Conservation (phyloP, 2,797 vertebrate species). For the Pristis pectinata region DNA sequence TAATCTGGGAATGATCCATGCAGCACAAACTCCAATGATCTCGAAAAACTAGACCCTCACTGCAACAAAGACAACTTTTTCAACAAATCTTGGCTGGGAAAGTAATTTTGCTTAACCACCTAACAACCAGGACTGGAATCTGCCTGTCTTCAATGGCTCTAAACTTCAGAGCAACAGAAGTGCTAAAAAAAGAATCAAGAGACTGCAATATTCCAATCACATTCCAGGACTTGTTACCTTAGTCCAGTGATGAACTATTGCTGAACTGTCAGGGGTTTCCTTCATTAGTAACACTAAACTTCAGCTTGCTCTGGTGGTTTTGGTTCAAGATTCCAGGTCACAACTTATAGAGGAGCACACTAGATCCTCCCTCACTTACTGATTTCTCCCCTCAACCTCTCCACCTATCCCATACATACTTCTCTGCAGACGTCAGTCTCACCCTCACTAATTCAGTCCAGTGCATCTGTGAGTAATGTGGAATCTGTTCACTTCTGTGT, state of each 20-base stretch:
- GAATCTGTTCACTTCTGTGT: neutral
- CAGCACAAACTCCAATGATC: neutral
- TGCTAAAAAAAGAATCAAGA: neutral
- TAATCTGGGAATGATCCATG: neutral
- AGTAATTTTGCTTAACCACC: neutral
- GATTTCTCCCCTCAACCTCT: neutral
- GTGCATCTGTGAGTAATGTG: neutral
- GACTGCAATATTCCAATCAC: neutral
- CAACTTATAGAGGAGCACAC: neutral
- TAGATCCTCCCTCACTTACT: neutral
- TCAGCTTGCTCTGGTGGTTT: neutral
- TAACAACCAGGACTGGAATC: neutral
- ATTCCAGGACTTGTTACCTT: neutral
- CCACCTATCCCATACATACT: neutral
- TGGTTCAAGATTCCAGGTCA: neutral
- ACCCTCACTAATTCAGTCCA: neutral
- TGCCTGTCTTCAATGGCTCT: neutral
- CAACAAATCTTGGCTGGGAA: neutral
- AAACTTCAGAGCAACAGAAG: neutral
- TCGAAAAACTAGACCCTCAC: neutral
- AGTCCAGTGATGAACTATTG: neutral
- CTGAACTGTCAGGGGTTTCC: neutral
- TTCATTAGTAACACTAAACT: neutral
- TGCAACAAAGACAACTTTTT: neutral
- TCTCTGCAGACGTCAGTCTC: neutral